Evolutionary conservation across 2,797 vertebrate species (phyloP).

Genomic region (Rhynchonycteris naso): DNA sequence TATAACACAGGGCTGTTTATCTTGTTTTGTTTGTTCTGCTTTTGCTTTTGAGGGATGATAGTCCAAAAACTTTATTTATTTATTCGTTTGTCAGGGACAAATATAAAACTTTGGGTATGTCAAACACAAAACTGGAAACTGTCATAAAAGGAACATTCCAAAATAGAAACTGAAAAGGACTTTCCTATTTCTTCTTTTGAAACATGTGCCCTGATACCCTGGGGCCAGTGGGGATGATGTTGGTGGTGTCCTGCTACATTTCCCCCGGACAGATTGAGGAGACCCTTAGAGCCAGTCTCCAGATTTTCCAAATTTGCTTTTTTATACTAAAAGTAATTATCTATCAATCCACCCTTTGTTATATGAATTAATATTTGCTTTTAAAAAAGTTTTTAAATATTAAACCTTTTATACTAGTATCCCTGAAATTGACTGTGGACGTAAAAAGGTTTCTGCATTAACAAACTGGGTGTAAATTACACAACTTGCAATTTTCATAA

Average conservation of each 20-base stretch:
- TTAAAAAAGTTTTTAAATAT: conserved; percentile 13
- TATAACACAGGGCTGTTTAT: background rate
- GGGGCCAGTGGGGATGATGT: background rate
- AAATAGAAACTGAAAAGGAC: background rate
- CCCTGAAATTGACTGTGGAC: conserved; percentile 23
- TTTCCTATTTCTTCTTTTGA: conserved; percentile 27
- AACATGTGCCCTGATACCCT: background rate
- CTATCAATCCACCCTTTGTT: conserved; percentile 44
- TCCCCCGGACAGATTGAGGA: background rate
- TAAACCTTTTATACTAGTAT: conserved; percentile 3
- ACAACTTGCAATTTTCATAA: conserved; percentile 31
- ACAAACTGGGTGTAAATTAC: conserved; percentile 32
- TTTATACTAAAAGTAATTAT: background rate
- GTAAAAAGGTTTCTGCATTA: conserved; percentile 42
- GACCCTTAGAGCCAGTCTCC: background rate
- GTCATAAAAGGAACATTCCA: background rate
- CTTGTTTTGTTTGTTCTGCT: background rate
- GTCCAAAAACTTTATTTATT: background rate
- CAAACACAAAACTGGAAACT: background rate
- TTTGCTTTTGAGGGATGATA: background rate
- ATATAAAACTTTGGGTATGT: background rate
- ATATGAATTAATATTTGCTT: conserved; percentile 72
- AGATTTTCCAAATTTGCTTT: background rate
- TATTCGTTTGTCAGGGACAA: background rate
- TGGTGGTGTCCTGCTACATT: background rate